A percentile compares a stretch with the other conserved stretches of the same genome.
Conservation (phyloP, 2,797 vertebrate species). For the Anas flavirostris region DNA sequence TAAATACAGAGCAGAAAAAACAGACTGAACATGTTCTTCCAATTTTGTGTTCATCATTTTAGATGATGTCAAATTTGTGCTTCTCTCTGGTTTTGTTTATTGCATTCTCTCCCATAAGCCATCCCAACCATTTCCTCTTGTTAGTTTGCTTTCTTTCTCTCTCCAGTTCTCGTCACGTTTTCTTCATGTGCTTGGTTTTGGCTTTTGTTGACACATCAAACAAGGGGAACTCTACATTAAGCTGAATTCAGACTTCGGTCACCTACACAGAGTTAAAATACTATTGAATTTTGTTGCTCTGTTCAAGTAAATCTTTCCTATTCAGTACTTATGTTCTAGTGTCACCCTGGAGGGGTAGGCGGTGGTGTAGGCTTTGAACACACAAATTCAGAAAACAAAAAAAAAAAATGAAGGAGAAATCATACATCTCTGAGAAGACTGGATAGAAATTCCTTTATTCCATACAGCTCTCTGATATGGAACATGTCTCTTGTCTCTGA, state of each 20-base stretch:
- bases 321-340: not conserved
- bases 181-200: not conserved
- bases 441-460: not conserved
- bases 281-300: not conserved
- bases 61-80: not conserved
- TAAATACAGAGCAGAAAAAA: not conserved
- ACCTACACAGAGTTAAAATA: not conserved
- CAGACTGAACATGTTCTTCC: not conserved
- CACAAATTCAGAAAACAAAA: not conserved
- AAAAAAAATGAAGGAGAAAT: not conserved
- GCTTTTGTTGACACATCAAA: not conserved
- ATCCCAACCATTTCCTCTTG: not conserved
- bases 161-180: not conserved
- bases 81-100: rapidly evolving
- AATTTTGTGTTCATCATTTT: not conserved
- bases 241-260: not conserved
- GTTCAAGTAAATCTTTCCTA: not conserved
- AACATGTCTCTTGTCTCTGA: not conserved
- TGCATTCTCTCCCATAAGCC: not conserved
- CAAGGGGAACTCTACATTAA: not conserved
- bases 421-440: not conserved
- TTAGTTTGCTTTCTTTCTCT: not conserved
- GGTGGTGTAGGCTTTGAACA: not conserved
- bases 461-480: not conserved
- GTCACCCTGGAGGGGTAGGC: not conserved